phyloP scores from a whole-genome alignment of 2,797 vertebrate genomes.

The Neosilurus hyrtlii region DNA sequence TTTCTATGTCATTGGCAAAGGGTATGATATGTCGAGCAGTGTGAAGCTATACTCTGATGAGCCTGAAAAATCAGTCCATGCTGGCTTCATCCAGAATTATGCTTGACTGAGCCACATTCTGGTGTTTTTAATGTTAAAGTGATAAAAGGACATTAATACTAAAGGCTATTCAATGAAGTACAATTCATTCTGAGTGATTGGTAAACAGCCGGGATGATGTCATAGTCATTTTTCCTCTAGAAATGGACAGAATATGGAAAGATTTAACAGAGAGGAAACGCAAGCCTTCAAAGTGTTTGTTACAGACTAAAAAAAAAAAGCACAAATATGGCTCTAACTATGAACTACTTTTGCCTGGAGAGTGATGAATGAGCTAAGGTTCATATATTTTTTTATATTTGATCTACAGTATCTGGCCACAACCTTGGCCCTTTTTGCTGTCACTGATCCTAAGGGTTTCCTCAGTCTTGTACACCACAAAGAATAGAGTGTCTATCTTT shows the following conservation, averaged over 20 bases:
- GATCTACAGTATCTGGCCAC: slow-evolving; percentile 34
- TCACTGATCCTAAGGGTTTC: slow-evolving; percentile 60
- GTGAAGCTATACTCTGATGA: slow-evolving; percentile 46
- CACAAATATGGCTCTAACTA: background rate
- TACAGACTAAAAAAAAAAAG: slow-evolving; percentile 3
- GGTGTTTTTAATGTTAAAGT: slow-evolving; percentile 21
- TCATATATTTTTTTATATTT: slow-evolving; percentile 18
- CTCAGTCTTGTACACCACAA: slow-evolving; percentile 43
- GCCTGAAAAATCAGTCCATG: slow-evolving; percentile 28
- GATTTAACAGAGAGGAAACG: background rate
- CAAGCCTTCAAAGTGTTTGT: slow-evolving; percentile 18
- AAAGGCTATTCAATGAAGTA: slow-evolving; percentile 16
- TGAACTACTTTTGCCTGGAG: slow-evolving; percentile 16
- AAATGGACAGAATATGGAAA: slow-evolving; percentile 21
- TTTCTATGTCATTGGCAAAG: slow-evolving; percentile 60
- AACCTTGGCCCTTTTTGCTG: slow-evolving; percentile 58
- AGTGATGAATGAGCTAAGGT: slow-evolving; percentile 26
- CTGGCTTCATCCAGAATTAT: slow-evolving; percentile 35
- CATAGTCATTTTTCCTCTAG: slow-evolving; percentile 5
- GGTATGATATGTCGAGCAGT: slow-evolving; percentile 55
- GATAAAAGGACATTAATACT: slow-evolving; percentile 15
- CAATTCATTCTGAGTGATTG: slow-evolving; percentile 25
- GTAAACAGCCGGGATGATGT: slow-evolving; percentile 20
- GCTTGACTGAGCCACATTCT: slow-evolving; percentile 26
- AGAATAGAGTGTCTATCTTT: slow-evolving; percentile 60